Evolutionary conservation across 2,113 vertebrate species (phyloP).

Genomic region (Mormyrus lacerda): DNA sequence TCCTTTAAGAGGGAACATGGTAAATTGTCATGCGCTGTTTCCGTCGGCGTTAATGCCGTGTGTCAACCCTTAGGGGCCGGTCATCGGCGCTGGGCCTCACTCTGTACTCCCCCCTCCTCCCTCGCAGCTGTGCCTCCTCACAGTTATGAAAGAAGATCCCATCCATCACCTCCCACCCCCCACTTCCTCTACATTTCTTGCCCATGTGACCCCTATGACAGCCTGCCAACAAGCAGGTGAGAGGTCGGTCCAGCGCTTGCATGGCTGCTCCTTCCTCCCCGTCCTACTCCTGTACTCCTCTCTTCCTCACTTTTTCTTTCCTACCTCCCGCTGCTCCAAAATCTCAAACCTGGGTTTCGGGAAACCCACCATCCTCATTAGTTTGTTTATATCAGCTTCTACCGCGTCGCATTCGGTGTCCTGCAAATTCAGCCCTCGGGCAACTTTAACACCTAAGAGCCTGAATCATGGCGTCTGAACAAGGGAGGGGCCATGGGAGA

Average conservation of each 20-base stretch:
- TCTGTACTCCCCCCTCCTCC: background rate
- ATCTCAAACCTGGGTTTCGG: background rate
- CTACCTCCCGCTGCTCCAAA: background rate
- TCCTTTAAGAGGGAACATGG: conserved; percentile 41
- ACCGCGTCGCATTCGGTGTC: background rate
- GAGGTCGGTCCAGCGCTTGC: background rate
- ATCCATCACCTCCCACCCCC: conserved; percentile 61
- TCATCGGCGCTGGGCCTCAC: conserved; percentile 41
- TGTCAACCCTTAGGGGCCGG: conserved; percentile 60
- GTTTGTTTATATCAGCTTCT: background rate
- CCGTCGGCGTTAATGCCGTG: conserved; percentile 64
- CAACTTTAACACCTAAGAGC: background rate
- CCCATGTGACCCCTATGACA: conserved; percentile 61
- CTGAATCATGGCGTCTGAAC: background rate
- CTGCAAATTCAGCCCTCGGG: background rate
- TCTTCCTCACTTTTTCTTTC: background rate
- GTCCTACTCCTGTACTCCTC: background rate
- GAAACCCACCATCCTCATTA: background rate
- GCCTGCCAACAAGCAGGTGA: conserved; percentile 60
- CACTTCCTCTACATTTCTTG: conserved; percentile 33
- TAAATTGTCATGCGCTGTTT: conserved; percentile 56
- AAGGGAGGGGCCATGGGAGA: background rate
- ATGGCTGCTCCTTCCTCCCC: conserved; percentile 27
- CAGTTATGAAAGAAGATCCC: conserved; percentile 73
- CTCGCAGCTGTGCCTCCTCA: conserved; percentile 80